Evolutionary conservation across 2,113 vertebrate genomes (phyloP).

Genomic region (Cervus canadensis): DNA sequence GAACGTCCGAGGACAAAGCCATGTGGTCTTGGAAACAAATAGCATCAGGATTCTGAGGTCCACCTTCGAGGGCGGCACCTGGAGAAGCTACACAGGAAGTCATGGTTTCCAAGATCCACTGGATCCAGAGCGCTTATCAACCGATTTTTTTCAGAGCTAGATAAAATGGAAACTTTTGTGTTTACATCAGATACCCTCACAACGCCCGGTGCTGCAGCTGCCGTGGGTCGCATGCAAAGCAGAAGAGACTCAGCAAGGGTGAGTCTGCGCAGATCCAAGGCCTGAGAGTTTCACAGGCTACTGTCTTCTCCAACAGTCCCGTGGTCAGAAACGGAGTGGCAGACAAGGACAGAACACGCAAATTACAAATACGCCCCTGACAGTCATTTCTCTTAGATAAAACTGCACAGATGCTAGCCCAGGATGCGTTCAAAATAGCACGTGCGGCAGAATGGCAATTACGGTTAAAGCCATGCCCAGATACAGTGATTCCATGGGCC

Average conservation of each 20-base stretch:
- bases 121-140: neutral
- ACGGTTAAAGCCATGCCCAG: neutral
- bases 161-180: neutral
- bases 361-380: neutral
- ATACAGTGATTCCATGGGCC: fast-evolving
- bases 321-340: neutral
- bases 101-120: neutral
- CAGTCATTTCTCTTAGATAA: neutral
- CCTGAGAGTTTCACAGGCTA: neutral
- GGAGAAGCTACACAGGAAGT: neutral
- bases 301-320: neutral
- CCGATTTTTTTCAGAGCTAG: neutral
- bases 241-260: neutral
- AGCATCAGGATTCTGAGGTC: neutral
- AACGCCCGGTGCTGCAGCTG: neutral
- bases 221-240: neutral
- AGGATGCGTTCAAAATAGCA: neutral
- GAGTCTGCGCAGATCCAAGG: neutral
- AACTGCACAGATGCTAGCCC: neutral
- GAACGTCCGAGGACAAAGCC: neutral
- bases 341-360: neutral
- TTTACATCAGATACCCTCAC: neutral
- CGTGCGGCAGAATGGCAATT: neutral
- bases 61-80: neutral
- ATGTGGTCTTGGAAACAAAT: neutral